phyloP scores from a whole-genome alignment of 1,140 invertebrate species.

The Chironomus striatipennis region DNA sequence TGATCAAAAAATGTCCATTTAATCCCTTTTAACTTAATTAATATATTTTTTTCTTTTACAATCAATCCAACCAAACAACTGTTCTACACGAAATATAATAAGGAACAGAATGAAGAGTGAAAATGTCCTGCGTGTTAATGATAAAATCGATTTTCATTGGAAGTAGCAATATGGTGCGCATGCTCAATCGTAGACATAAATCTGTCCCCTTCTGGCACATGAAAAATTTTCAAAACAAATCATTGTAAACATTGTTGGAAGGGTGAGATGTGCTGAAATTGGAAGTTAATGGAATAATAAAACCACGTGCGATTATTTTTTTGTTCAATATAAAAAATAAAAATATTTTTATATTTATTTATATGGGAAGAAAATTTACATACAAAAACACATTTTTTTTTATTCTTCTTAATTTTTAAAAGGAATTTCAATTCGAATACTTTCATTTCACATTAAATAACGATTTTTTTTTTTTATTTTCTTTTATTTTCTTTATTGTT shows the following conservation, averaged over 20 bases:
- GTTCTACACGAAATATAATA: not conserved
- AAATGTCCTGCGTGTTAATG: not conserved
- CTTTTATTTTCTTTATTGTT: no score
- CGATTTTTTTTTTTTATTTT: no score
- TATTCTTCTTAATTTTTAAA: no score
- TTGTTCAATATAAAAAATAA: conserved; percentile 15
- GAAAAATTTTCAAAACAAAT: not conserved
- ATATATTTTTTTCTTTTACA: not conserved
- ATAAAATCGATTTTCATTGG: conserved; percentile 3
- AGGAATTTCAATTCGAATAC: no score
- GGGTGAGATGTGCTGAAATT: not conserved
- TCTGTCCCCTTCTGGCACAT: not conserved
- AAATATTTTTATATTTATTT: not conserved
- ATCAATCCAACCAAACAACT: not conserved
- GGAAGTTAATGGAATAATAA: not conserved
- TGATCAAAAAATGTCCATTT: not conserved
- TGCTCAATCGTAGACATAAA: not conserved
- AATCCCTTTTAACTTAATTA: not conserved
- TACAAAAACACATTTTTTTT: no score
- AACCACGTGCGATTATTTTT: not conserved
- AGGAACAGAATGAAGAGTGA: not conserved
- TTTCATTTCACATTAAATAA: no score
- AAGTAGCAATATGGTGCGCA: not conserved
- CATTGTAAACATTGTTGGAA: not conserved
- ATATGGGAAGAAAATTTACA: no score